Conservation (phyloP, 2,113 vertebrate species). For the Nymphicus hollandicus region DNA sequence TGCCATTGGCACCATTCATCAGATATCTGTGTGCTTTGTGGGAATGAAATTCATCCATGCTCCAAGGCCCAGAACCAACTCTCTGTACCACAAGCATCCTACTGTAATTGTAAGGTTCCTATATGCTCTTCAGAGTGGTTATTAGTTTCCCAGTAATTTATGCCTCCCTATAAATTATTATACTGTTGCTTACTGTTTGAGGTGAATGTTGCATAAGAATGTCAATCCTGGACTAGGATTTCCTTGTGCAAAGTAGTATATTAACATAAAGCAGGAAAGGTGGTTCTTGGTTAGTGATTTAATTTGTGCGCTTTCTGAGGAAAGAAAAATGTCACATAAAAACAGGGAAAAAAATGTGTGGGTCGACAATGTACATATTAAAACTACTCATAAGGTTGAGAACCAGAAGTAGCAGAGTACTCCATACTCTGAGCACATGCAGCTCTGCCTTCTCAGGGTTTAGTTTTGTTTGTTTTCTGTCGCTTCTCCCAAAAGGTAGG, state of each 20-base stretch:
- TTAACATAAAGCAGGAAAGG: background rate
- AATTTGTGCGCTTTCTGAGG: background rate
- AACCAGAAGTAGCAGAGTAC: background rate
- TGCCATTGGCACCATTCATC: background rate
- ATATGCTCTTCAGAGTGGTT: background rate
- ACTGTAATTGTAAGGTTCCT: background rate
- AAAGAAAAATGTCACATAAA: constrained; percentile 6
- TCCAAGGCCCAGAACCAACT: background rate
- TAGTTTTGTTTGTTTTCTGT: background rate
- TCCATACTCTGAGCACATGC: background rate
- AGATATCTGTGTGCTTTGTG: background rate
- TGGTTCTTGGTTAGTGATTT: background rate
- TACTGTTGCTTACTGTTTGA: constrained; percentile 2
- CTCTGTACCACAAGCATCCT: background rate
- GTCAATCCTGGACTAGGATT: background rate
- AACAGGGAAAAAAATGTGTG: background rate
- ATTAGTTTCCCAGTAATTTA: constrained; percentile 6
- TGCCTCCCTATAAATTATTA: background rate
- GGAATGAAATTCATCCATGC: background rate
- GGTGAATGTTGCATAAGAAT: background rate
- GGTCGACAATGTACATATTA: background rate
- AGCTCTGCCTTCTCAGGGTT: background rate
- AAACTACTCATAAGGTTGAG: background rate
- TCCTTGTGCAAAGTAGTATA: background rate
- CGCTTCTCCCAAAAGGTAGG: background rate